Evolutionary conservation across 2,888 invertebrate species (phyloP), one percentile per base, ranked within the genome.

Genomic region (Cryptocephalus moraei): DNA sequence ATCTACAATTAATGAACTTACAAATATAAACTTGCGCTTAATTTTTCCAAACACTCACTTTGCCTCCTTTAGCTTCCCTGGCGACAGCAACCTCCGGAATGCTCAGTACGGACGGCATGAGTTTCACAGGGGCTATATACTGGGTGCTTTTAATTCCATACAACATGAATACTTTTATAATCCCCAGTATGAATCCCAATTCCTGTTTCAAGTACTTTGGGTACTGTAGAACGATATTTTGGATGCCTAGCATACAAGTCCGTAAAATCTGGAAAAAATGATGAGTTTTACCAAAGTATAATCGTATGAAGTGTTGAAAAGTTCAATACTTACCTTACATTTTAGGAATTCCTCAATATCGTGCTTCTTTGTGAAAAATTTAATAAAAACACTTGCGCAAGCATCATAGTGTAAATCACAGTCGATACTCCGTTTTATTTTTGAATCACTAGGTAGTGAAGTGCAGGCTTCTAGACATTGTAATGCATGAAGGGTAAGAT

Each of bases 71-170:
- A 50, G 70, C 73, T 45, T 65, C 66, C 22, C 55, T 56, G n/a
- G 67, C 59, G 9, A 58, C 49, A 12, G 61, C 36, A 0, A 73
- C 67, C 51, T 78, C 76, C 9, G 78, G 76, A 36, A 81, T 65
- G 13, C 77, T 75, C 55, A 82, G 77, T 55, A 80, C 78, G 0
- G 82, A 75, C 1, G 82, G 79, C 65, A 75, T 69, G 32, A 84
- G 55, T 46, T 71, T 75, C 57, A 73, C 74, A 1, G 81, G 77
- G 4, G 68, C 73, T 33, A 69, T 66, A 52, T 63, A 63, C 9
- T 73, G 64, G 6, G 78, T 57, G 1, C 75, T 76, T 62, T 64
- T 63, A 10, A 75, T 55, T 10, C 69, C 71, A 54, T 73, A 79
- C 4, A 80, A 64, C 63, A 81, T 74, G 55, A 74, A 81, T 47